A percentile compares a stretch with the other conserved stretches of the same genome.
These are phyloP conservation scores for Andrena minutula DNA, from an alignment of 2,888 invertebrate genomes.

Conservation along the genomic window DNA sequence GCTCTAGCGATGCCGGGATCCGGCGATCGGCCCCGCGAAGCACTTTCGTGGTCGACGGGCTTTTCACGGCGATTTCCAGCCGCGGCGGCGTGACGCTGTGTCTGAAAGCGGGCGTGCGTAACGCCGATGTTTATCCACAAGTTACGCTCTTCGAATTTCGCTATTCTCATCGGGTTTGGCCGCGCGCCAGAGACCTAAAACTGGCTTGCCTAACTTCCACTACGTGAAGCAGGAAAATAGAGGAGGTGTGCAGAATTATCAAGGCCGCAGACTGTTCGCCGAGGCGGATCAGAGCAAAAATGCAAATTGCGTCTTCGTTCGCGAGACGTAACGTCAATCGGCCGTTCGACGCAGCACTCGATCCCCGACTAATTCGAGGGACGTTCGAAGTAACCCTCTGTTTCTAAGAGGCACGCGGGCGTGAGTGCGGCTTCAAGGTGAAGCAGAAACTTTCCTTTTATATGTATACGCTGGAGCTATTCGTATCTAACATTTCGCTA, in stretches of 20 bases:
- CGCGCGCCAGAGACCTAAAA: slow-evolving; percentile 65
- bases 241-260: slow-evolving; percentile 64
- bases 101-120: neutral
- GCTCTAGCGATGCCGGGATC: too few species aligned
- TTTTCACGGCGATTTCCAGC: neutral
- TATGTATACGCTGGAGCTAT: too few species aligned
- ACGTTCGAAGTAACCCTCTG: neutral
- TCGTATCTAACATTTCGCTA: too few species aligned
- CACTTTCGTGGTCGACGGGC: neutral
- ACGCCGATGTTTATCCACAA: slow-evolving; percentile 51
- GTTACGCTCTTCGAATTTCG: slow-evolving; percentile 54
- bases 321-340: slow-evolving; percentile 26
- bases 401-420: too few species aligned
- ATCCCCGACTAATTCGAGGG: slow-evolving; percentile 14
- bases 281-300: slow-evolving; percentile 29
- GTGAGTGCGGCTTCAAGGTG: too few species aligned
- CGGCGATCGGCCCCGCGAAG: too few species aligned
- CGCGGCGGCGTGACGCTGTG: neutral
- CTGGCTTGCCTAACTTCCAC: slow-evolving; percentile 62
- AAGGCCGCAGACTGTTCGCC: slow-evolving; percentile 62
- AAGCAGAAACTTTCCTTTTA: too few species aligned
- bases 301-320: slow-evolving; percentile 43
- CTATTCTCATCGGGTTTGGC: slow-evolving; percentile 64
- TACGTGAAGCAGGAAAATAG: slow-evolving; percentile 68
- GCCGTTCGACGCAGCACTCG: neutral